Percentiles rank a stretch among this genome's conserved stretches.
phyloP scores from a whole-genome alignment of 2,113 vertebrate species.

The Vidua chalybeata region DNA sequence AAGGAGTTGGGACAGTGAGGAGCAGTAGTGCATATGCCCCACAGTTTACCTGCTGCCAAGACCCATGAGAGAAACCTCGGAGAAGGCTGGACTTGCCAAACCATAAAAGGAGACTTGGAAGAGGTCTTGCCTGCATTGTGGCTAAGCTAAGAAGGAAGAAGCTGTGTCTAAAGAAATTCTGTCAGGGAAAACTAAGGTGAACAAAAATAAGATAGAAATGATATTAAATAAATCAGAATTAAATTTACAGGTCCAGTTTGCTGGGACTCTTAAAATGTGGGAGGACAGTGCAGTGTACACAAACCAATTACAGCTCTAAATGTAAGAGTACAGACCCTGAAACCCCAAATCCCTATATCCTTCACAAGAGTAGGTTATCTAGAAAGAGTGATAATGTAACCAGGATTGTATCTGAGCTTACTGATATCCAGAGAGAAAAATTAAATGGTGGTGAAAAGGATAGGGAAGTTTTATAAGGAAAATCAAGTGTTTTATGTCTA shows the following conservation, averaged over 20 bases:
- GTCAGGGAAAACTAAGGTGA: not conserved
- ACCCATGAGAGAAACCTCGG: accelerated
- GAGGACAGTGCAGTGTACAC: not conserved
- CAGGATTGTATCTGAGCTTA: not conserved
- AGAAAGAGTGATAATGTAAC: not conserved
- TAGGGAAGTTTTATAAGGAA: not conserved
- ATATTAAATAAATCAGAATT: not conserved
- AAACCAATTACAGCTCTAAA: not conserved
- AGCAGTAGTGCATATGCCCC: not conserved
- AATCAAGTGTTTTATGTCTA: not conserved
- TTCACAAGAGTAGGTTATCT: not conserved
- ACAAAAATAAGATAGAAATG: not conserved
- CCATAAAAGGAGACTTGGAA: not conserved
- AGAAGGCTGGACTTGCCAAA: not conserved
- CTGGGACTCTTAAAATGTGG: not conserved
- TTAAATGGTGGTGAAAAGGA: not conserved
- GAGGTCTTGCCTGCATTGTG: not conserved
- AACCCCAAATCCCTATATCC: not conserved
- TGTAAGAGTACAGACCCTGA: not conserved
- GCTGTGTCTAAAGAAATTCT: not conserved
- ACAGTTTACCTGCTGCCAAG: not conserved
- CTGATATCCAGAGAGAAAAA: not conserved
- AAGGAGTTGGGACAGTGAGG: not conserved
- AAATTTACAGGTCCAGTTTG: not conserved
- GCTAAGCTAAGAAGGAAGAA: not conserved